A percentile compares a stretch with the other conserved stretches of the same genome.
Conservation (phyloP, 2,888 invertebrate species). For the Oscheius sp. region DNA sequence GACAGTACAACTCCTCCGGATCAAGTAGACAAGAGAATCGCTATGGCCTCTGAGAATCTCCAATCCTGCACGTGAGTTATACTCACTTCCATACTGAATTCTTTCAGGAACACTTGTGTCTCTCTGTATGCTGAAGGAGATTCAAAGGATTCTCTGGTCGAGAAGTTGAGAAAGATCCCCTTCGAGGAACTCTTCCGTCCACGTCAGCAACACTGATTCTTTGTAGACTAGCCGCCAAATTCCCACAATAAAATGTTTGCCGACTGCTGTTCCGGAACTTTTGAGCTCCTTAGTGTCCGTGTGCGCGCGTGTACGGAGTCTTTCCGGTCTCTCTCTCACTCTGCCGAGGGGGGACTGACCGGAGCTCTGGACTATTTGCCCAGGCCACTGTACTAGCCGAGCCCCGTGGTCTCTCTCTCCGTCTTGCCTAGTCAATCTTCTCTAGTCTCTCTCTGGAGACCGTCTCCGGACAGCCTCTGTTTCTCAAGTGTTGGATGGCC, state of each 20-base stretch:
- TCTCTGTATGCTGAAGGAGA: conserved; percentile 3
- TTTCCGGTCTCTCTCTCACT: conserved; percentile 12
- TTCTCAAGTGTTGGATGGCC: not conserved
- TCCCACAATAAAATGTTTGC: not conserved
- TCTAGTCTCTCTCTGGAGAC: conserved; percentile 18
- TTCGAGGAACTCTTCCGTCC: conserved; percentile 10
- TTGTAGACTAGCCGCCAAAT: not conserved
- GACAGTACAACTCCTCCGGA: not conserved
- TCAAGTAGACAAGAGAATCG: not conserved
- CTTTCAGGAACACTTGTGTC: conserved; percentile 3
- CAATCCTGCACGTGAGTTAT: conserved; percentile 7
- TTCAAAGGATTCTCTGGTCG: not conserved
- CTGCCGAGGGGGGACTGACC: conserved; percentile 5
- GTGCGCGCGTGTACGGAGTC: conserved; percentile 8
- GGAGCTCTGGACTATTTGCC: conserved; percentile 13
- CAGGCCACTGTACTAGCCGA: conserved; percentile 36
- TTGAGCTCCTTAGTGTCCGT: too few species aligned
- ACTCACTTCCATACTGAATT: not conserved
- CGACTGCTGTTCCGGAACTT: conserved; percentile 10
- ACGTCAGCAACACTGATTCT: not conserved
- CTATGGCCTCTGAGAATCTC: not conserved
- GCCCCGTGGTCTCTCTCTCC: conserved; percentile 19
- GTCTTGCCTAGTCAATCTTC: not conserved
- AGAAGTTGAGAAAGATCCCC: conserved; percentile 6
- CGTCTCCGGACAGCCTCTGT: not conserved